A percentile compares a stretch with the other conserved stretches of the same genome.
Evolutionary conservation across 1,140 invertebrate species (phyloP).

Genomic region (Trichonephila clavata): DNA sequence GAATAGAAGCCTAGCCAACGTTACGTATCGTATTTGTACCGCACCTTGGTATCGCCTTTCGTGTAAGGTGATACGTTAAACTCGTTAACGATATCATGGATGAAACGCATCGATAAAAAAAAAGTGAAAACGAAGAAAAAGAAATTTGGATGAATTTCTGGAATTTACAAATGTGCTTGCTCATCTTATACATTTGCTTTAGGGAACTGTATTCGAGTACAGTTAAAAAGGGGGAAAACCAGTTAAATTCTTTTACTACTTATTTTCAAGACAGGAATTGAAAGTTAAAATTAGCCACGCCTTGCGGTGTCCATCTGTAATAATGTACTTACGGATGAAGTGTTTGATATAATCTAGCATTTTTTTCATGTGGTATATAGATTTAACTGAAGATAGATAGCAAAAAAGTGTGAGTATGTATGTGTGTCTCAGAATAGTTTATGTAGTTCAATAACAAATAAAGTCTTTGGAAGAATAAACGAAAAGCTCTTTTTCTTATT

Average conservation of each 20-base stretch:
- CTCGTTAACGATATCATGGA: constrained; percentile 21
- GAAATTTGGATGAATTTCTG: neutral
- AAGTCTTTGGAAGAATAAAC: too few relatives aligned
- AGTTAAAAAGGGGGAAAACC: neutral
- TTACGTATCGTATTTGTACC: constrained; percentile 2
- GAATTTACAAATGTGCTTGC: neutral
- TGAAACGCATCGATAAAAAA: constrained; percentile 7
- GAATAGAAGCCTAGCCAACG: constrained; percentile 14
- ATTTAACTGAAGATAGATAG: too few relatives aligned
- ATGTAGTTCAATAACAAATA: too few relatives aligned
- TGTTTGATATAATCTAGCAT: too few relatives aligned
- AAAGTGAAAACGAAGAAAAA: neutral
- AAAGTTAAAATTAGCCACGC: neutral
- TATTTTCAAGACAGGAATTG: neutral
- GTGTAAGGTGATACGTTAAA: constrained; percentile 19
- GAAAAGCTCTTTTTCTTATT: too few relatives aligned
- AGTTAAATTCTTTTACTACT: too few relatives aligned
- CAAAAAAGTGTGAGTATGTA: too few relatives aligned
- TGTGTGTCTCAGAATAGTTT: too few relatives aligned
- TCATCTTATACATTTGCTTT: neutral
- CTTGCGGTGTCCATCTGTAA: too few relatives aligned
- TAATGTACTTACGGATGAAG: too few relatives aligned
- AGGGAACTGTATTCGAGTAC: neutral
- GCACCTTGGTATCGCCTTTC: neutral
- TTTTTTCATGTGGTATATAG: too few relatives aligned